phyloP scores from a whole-genome alignment of 2,888 invertebrate genomes.

The Hydrotaea cyrtoneurina region DNA sequence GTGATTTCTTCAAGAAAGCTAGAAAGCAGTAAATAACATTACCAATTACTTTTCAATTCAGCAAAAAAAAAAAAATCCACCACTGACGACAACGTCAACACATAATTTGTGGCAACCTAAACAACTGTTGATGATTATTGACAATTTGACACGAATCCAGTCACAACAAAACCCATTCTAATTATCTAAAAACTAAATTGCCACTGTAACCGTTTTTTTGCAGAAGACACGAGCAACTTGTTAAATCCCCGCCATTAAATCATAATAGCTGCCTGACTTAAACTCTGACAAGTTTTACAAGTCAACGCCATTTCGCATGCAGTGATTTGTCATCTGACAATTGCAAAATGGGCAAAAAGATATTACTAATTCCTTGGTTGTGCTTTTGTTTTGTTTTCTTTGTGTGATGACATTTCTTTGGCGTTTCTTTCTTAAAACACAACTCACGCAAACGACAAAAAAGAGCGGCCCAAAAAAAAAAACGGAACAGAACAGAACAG shows the following conservation, averaged over 20 bases:
- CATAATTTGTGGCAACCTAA: background rate
- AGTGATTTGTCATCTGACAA: slow-evolving; percentile 65
- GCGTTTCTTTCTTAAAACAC: slow-evolving; percentile 10
- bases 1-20: too few relatives aligned
- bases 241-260: background rate
- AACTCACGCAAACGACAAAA: slow-evolving; percentile 39
- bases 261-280: background rate
- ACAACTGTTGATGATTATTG: background rate
- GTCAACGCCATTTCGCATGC: slow-evolving; percentile 42
- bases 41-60: too few relatives aligned
- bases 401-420: slow-evolving; percentile 9
- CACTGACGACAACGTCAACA: too few relatives aligned
- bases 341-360: slow-evolving; percentile 53
- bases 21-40: too few relatives aligned
- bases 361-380: slow-evolving; percentile 8
- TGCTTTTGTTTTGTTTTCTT: slow-evolving; percentile 36
- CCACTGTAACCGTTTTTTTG: background rate
- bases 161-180: too few relatives aligned
- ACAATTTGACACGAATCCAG: background rate
- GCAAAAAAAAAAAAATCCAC: too few relatives aligned
- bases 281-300: slow-evolving; percentile 3
- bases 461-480: slow-evolving; percentile 27
- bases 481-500: slow-evolving; percentile 12
- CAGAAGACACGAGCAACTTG: background rate
- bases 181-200: background rate